Evolutionary conservation across 2,797 vertebrate species (phyloP).

Genomic region (Hafferia zeledoni): DNA sequence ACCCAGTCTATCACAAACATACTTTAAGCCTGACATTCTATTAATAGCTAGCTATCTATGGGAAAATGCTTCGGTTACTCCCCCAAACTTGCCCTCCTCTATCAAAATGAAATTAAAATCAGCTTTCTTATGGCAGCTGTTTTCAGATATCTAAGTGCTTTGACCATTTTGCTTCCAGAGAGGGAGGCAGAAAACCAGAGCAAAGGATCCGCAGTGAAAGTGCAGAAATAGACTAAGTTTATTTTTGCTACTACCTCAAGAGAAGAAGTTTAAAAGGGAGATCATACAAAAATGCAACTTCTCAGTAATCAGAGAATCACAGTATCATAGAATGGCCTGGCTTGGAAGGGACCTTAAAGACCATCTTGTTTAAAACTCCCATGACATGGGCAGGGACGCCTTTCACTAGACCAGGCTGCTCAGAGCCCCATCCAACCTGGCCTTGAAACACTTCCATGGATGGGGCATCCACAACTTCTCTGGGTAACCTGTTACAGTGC

Average conservation of each 20-base stretch:
- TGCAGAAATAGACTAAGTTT: background rate
- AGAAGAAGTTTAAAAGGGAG: background rate
- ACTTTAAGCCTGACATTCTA: background rate
- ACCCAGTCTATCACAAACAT: background rate
- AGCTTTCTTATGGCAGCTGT: background rate
- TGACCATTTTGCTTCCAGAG: background rate
- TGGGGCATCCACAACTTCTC: background rate
- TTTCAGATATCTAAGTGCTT: background rate
- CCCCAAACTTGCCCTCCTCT: background rate
- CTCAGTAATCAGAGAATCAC: background rate
- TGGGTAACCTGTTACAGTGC: background rate
- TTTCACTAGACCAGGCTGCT: fast-evolving
- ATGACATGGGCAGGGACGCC: background rate
- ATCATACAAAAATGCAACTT: background rate
- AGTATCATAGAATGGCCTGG: background rate
- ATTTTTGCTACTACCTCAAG: background rate
- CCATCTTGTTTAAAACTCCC: background rate
- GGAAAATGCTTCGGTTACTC: background rate
- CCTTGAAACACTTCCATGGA: background rate
- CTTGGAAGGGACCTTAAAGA: background rate
- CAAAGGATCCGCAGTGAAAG: background rate
- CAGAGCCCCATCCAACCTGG: background rate
- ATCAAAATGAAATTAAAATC: slow-evolving; percentile 20
- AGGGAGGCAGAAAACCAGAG: background rate
- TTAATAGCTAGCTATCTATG: background rate